Conservation (phyloP, 2,888 invertebrate species). For the Drosophila nr. fundita region DNA sequence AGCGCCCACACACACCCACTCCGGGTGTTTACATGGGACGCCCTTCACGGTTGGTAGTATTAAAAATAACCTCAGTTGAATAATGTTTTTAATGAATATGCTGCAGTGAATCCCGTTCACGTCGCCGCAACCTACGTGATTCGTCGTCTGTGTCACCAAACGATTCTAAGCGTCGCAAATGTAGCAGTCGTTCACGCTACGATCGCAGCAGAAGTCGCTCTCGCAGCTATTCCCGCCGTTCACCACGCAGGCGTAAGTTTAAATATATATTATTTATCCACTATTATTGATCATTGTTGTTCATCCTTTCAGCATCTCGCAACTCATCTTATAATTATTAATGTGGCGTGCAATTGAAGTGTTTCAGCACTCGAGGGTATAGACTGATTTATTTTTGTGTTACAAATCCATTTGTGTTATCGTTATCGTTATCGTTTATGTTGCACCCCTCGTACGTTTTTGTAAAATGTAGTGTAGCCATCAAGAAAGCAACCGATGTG, state of each 20-base stretch:
- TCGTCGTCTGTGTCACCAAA: constrained; percentile 42
- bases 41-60: constrained; percentile 87
- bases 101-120: constrained; percentile 38
- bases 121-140: constrained; percentile 54
- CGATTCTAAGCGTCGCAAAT: constrained; percentile 31
- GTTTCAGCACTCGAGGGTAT: constrained; percentile 34
- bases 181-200: constrained; percentile 56
- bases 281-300: neutral
- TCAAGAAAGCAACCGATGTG: constrained; percentile 41
- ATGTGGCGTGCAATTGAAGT: neutral
- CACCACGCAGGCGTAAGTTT: constrained; percentile 67
- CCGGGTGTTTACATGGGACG: constrained; percentile 99
- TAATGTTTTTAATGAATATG: neutral
- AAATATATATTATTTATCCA: neutral
- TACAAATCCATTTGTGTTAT: constrained; percentile 1
- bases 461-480: constrained; percentile 34
- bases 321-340: constrained; percentile 53
- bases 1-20: constrained; percentile 98
- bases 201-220: constrained; percentile 79
- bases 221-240: constrained; percentile 77
- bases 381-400: constrained; percentile 46
- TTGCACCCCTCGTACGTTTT: constrained; percentile 37
- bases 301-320: constrained; percentile 25
- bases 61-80: neutral
- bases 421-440: constrained; percentile 35